These are phyloP conservation scores for Xestobium rufovillosum DNA, from an alignment of 2,888 invertebrate genomes.

Conservation along the genomic window DNA sequence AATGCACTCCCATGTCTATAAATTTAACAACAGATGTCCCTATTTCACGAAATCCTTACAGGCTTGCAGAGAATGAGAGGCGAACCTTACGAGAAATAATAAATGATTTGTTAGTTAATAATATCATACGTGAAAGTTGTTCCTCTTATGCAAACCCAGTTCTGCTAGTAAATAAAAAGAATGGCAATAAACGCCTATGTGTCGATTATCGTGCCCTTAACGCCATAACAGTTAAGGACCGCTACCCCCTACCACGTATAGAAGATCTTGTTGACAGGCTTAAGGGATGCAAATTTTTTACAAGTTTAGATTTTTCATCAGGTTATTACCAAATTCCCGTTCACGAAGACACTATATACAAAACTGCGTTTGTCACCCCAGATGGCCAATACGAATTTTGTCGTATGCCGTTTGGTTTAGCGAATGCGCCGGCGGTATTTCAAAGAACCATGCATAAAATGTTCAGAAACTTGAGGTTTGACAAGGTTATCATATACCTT, in stretches of 20 bases:
- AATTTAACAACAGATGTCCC: no score
- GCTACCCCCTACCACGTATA: background rate
- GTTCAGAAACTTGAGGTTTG: background rate
- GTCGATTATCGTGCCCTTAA: conserved; percentile 3
- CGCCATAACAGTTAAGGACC: conserved; percentile 2
- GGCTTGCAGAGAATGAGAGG: no score
- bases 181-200: background rate
- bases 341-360: no score
- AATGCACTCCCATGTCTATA: no score
- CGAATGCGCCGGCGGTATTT: no score
- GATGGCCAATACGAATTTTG: conserved; percentile 4
- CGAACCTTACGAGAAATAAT: no score
- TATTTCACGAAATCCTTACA: no score
- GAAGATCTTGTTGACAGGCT: background rate
- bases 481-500: conserved; percentile 1
- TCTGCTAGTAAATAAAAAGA: conserved; percentile 2
- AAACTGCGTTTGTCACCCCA: no score
- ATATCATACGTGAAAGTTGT: no score
- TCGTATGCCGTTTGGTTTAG: conserved; percentile 4
- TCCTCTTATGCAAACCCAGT: no score
- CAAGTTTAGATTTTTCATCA: conserved; percentile 4
- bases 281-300: conserved; percentile 6
- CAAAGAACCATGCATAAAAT: no score
- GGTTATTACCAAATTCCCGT: conserved; percentile 7
- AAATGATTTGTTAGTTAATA: no score